Conservation (phyloP, 2,113 vertebrate genomes). For the Ascaphus truei region DNA sequence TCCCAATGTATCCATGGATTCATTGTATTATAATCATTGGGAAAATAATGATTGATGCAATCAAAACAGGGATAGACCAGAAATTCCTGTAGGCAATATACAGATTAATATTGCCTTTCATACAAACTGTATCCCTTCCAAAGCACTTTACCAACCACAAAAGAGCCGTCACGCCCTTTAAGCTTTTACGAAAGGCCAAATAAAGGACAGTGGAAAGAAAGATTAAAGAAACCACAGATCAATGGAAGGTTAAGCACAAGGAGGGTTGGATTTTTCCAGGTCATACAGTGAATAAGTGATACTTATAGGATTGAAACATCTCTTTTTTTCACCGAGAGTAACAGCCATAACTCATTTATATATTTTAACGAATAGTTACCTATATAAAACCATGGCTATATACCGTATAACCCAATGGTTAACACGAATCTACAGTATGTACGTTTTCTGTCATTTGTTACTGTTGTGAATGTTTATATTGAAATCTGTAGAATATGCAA, state of each 20-base stretch:
- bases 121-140: not conserved
- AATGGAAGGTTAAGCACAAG: constrained; percentile 24
- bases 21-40: too few relatives aligned
- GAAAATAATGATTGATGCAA: too few relatives aligned
- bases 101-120: too few relatives aligned
- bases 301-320: constrained; percentile 17
- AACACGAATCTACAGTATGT: not conserved
- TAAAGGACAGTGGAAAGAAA: constrained; percentile 29
- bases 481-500: not conserved
- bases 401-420: not conserved
- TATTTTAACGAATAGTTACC: not conserved
- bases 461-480: not conserved
- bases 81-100: too few relatives aligned
- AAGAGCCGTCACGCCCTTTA: constrained; percentile 23
- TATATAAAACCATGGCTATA: not conserved
- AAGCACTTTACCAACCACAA: not conserved
- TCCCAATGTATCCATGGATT: too few relatives aligned
- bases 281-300: constrained; percentile 20
- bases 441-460: not conserved
- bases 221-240: constrained; percentile 23
- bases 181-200: constrained; percentile 30
- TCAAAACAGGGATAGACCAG: too few relatives aligned
- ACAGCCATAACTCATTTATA: not conserved
- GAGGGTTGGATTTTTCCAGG: constrained; percentile 11
- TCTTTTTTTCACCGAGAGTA: not conserved